Evolutionary conservation across 1,140 invertebrate species (phyloP), one percentile per base, ranked within the genome.

Genomic region (Trypoxylus dichotomus): DNA sequence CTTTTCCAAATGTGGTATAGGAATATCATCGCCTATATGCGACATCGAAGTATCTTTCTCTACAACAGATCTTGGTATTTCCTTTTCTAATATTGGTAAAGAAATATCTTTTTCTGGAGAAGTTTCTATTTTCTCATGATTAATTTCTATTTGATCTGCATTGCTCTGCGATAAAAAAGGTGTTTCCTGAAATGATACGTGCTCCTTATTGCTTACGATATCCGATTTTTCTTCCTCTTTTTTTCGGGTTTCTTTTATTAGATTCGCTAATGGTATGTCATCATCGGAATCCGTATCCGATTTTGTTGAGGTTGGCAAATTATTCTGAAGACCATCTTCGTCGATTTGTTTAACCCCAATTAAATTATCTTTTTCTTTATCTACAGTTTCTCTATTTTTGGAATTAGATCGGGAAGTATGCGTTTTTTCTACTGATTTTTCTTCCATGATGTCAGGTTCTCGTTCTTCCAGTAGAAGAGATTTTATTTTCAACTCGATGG

Each of bases 211-310:
- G 10, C 10, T 2, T 37, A 37, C 32, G 32, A 37, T 37, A 37
- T 37, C 32, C 10, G 10, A 37, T 54, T 54, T n/a, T n/a, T 1
- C 15, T 6, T 54, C 47, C 13, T 47, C n/a, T 10, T 74, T 74
- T 10, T 74, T 74, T 21, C 41, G 19, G n/a, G 10, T 7, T 47
- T 75, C 74, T 58, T 75, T 78, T 21, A 78, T 27, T 41, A 83
- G 75, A 60, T 71, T 37, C 27, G 83, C 77, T 41, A 85, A 78
- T 15, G 85, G 85, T 24, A 85, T 47, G 76, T 85, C 85, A 81
- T 85, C 84, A 76, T 85, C 84, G 10, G 84, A 85, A 77, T 85
- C 84, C 58, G 76, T 82, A 54, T 75, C 47, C 6, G 60, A 68
- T 68, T 68, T 68, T 27, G 24, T 3, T 37, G 73, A 19, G 3